These are phyloP conservation scores for Lipophrys pholis DNA, from an alignment of 2,113 vertebrate genomes.

Conservation along the genomic window DNA sequence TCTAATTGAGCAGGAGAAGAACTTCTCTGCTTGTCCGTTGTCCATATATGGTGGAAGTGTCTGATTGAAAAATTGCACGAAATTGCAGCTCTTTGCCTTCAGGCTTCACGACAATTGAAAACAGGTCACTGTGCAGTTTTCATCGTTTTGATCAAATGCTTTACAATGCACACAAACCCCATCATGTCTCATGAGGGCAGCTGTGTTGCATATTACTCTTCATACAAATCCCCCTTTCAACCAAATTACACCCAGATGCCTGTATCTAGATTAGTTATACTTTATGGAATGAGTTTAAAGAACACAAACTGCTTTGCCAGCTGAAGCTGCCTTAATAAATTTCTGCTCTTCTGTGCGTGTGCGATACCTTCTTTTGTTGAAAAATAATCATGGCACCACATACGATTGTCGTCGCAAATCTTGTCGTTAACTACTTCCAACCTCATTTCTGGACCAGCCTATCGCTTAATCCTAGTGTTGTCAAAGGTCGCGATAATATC, in stretches of 20 bases:
- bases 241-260: constrained; percentile 66
- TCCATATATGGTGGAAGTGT: constrained; percentile 25
- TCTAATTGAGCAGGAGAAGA: constrained; percentile 31
- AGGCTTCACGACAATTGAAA: constrained; percentile 57
- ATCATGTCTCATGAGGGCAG: constrained; percentile 50
- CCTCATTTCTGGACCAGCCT: constrained; percentile 24
- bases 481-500: constrained; percentile 36
- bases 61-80: constrained; percentile 26
- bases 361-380: constrained; percentile 18
- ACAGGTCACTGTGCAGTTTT: constrained; percentile 55
- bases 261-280: constrained; percentile 35
- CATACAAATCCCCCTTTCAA: constrained; percentile 51
- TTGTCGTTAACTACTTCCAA: constrained; percentile 1
- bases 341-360: constrained; percentile 9
- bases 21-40: constrained; percentile 14
- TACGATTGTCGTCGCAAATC: neutral
- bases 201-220: constrained; percentile 54
- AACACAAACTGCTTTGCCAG: constrained; percentile 23
- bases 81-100: constrained; percentile 20
- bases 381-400: neutral
- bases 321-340: constrained; percentile 28
- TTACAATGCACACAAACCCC: constrained; percentile 39
- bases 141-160: constrained; percentile 53
- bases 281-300: constrained; percentile 39
- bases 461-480: constrained; percentile 28